These are phyloP conservation scores for Cyclargus thomasi DNA, from an alignment of 1,140 invertebrate genomes.

Conservation along the genomic window DNA sequence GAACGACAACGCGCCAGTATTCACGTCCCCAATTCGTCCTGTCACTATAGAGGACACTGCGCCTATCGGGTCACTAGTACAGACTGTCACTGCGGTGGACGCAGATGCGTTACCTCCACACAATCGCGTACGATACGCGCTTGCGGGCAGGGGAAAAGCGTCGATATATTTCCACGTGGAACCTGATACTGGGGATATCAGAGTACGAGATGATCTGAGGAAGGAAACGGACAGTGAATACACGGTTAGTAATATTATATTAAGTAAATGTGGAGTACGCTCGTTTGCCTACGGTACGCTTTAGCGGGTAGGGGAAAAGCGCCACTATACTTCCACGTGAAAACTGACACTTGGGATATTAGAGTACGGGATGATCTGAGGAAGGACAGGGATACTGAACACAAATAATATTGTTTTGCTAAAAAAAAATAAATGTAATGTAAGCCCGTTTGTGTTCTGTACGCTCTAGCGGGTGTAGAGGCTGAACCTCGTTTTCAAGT, in stretches of 20 bases:
- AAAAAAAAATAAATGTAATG: background rate
- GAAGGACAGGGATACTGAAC: slow-evolving; percentile 88
- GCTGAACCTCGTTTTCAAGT: no score
- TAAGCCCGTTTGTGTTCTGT: no score
- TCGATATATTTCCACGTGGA: slow-evolving; percentile 91
- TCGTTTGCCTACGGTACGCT: slow-evolving; percentile 82
- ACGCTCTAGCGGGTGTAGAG: no score
- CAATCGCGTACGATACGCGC: slow-evolving; percentile 87
- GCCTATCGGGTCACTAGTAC: slow-evolving; percentile 86
- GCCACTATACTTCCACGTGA: slow-evolving; percentile 89
- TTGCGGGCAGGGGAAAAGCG: slow-evolving; percentile 86
- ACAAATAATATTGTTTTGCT: slow-evolving; percentile 70
- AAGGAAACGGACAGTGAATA: slow-evolving; percentile 91
- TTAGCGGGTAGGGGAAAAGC: slow-evolving; percentile 87
- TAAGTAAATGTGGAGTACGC: background rate
- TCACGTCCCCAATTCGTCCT: slow-evolving; percentile 85
- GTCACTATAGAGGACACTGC: slow-evolving; percentile 89
- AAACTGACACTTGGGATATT: slow-evolving; percentile 86
- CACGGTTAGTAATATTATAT: slow-evolving; percentile 67
- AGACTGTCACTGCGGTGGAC: slow-evolving; percentile 86
- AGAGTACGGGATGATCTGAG: slow-evolving; percentile 87
- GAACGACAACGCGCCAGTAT: slow-evolving; percentile 90
- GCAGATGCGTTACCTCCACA: slow-evolving; percentile 87
- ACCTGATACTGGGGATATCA: slow-evolving; percentile 85
- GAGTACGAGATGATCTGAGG: slow-evolving; percentile 86